Evolutionary conservation across 2,797 vertebrate genomes (phyloP).

Genomic region (Gymnocypris eckloni): DNA sequence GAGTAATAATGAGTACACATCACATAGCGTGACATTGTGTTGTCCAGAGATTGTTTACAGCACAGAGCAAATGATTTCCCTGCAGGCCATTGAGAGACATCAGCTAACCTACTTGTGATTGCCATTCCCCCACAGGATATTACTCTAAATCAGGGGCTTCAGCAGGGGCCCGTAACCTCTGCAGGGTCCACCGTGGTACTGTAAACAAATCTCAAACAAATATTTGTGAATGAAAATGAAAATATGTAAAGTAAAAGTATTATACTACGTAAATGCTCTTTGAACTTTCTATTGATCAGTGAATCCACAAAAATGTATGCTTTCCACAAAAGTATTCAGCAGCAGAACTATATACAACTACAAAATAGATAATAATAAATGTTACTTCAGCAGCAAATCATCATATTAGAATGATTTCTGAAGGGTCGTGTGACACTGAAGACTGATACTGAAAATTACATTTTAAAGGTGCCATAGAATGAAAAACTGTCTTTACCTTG

Average conservation of each 20-base stretch:
- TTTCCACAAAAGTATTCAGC: not conserved
- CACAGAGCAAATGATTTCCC: not conserved
- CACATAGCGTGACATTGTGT: constrained; percentile 27
- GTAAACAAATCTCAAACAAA: not conserved
- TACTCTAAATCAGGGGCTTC: constrained; percentile 1
- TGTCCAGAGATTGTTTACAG: constrained; percentile 32
- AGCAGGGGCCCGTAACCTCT: not conserved
- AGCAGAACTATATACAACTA: not conserved
- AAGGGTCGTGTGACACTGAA: not conserved
- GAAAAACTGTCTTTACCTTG: too few species aligned
- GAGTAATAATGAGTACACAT: constrained; percentile 15
- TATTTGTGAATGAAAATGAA: not conserved
- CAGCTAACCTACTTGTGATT: constrained; percentile 35
- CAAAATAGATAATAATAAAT: not conserved
- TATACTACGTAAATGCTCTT: not conserved
- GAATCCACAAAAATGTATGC: not conserved
- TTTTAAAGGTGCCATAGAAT: not conserved
- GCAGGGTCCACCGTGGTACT: not conserved
- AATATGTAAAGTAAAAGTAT: not conserved
- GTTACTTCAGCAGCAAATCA: not conserved
- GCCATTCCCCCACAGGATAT: constrained; percentile 29
- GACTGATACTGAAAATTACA: not conserved
- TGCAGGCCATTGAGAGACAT: not conserved
- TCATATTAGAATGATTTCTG: not conserved
- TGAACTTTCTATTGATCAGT: not conserved